These are phyloP conservation scores for Bombycilla garrulus DNA, from an alignment of 2,113 vertebrate species.

Conservation along the genomic window DNA sequence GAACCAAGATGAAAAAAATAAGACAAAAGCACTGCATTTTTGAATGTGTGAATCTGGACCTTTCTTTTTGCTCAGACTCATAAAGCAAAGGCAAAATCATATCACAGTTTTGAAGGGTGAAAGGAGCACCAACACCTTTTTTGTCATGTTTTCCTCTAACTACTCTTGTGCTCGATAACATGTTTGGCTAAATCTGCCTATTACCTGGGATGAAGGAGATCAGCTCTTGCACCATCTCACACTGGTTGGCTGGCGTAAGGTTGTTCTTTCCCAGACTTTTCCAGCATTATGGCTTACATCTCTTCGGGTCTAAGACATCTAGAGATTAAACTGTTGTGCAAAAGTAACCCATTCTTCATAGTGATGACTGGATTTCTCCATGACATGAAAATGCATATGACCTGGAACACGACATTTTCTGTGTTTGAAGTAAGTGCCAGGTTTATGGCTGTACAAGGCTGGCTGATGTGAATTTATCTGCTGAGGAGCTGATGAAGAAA, in stretches of 20 bases:
- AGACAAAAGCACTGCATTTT: background rate
- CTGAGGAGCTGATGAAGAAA: background rate
- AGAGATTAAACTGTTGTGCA: background rate
- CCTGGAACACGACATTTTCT: background rate
- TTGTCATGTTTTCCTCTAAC: background rate
- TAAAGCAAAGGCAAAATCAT: background rate
- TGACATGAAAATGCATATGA: background rate
- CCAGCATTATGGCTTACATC: background rate
- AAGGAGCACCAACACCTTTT: background rate
- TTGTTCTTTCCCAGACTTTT: background rate
- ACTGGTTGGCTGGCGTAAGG: accelerated
- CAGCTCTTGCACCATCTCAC: background rate
- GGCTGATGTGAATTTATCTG: background rate
- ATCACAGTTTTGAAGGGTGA: background rate
- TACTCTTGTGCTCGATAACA: background rate
- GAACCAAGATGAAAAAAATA: background rate
- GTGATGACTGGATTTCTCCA: background rate
- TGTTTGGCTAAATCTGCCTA: background rate
- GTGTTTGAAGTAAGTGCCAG: background rate
- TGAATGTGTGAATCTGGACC: background rate
- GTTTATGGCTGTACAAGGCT: background rate
- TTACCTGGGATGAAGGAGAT: background rate
- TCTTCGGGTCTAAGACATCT: background rate
- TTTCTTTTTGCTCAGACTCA: background rate
- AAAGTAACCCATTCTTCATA: background rate